phyloP scores from a whole-genome alignment of 2,888 invertebrate genomes.

The Watsonalla binaria region DNA sequence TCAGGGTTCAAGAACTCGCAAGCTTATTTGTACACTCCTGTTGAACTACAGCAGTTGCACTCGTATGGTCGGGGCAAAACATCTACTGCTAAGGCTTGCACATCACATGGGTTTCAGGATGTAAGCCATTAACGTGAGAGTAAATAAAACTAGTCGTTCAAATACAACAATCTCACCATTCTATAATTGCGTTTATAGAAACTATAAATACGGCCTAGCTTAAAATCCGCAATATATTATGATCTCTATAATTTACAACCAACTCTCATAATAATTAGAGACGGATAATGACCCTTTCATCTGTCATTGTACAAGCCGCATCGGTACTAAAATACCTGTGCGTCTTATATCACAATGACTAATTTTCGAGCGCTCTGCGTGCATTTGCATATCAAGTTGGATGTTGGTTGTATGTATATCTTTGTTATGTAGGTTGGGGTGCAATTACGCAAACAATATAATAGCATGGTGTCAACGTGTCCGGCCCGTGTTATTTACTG shows the following conservation, averaged over 20 bases:
- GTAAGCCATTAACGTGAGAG: too few relatives aligned
- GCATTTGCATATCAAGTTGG: conserved; percentile 57
- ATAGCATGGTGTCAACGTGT: conserved; percentile 52
- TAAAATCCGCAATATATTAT: background rate
- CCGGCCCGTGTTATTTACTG: conserved; percentile 45
- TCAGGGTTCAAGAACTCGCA: too few relatives aligned
- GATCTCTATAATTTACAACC: background rate
- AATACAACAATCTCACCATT: too few relatives aligned
- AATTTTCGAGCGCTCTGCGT: conserved; percentile 48
- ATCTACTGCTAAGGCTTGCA: too few relatives aligned
- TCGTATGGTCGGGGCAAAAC: too few relatives aligned
- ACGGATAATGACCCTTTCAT: conserved; percentile 3
- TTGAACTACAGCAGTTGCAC: too few relatives aligned
- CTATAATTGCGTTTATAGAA: too few relatives aligned
- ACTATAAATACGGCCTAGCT: background rate
- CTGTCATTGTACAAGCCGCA: conserved; percentile 5
- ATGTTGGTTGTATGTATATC: conserved; percentile 51
- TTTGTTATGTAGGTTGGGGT: conserved; percentile 27
- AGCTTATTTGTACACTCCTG: too few relatives aligned
- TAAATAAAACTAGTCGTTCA: too few relatives aligned
- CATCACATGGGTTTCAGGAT: too few relatives aligned
- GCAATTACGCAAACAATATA: conserved; percentile 72
- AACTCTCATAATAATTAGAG: conserved; percentile 1
- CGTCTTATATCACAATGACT: conserved; percentile 43
- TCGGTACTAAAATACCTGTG: conserved; percentile 6